Conservation (phyloP, 2,797 vertebrate genomes). For the Urocyon cinereoargenteus region DNA sequence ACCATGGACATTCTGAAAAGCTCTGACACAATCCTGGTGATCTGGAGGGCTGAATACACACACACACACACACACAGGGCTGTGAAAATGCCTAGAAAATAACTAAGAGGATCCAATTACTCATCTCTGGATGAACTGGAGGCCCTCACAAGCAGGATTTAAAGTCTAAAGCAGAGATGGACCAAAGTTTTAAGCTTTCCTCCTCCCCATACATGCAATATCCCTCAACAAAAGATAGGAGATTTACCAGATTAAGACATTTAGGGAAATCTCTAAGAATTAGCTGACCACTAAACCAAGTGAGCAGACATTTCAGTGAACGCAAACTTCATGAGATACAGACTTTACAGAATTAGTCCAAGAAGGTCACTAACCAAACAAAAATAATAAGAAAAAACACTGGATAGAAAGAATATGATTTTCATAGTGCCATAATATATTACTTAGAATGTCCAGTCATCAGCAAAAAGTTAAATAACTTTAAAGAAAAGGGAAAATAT, state of each 20-base stretch:
- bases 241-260: neutral
- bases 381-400: neutral
- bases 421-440: neutral
- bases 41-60: neutral
- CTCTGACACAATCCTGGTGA: neutral
- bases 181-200: neutral
- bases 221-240: neutral
- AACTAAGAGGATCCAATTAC: neutral
- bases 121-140: neutral
- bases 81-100: neutral
- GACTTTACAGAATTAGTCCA: neutral
- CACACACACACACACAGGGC: neutral
- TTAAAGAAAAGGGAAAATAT: neutral
- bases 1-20: neutral
- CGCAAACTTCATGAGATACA: neutral
- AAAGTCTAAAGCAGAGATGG: neutral
- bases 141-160: neutral
- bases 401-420: neutral
- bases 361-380: neutral
- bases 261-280: neutral
- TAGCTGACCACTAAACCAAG: neutral
- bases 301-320: neutral
- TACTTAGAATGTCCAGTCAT: neutral
- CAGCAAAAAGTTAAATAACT: neutral
- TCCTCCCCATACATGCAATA: neutral